Evolutionary conservation across 1,140 invertebrate species (phyloP).

Genomic region (Tetramorium alpestre): DNA sequence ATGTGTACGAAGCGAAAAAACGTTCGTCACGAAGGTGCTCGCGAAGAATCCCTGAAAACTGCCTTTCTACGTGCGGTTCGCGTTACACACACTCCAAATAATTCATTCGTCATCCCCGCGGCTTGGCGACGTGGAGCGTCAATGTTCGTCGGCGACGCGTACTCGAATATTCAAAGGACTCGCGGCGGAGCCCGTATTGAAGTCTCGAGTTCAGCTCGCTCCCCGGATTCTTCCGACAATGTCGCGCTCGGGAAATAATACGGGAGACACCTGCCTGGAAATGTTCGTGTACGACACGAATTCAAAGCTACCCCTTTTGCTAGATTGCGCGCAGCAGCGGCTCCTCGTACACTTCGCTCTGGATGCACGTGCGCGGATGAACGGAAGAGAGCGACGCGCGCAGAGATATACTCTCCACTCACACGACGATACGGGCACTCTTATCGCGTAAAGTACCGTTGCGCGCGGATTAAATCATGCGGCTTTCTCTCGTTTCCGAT

Average conservation of each 20-base stretch:
- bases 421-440: neutral
- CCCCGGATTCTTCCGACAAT: slow-evolving; percentile 64
- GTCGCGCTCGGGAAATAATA: slow-evolving; percentile 49
- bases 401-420: neutral
- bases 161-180: neutral
- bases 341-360: neutral
- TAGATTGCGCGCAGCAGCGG: neutral
- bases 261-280: slow-evolving; percentile 43
- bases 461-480: slow-evolving; percentile 30
- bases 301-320: slow-evolving; percentile 33
- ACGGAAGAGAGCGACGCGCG: neutral
- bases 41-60: neutral
- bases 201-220: slow-evolving; percentile 37
- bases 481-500: neutral
- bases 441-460: neutral
- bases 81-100: slow-evolving; percentile 25
- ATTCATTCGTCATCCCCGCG: slow-evolving; percentile 31
- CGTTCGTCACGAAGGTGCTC: neutral
- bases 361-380: neutral
- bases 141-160: neutral
- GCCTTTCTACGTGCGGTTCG: neutral
- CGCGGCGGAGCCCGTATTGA: slow-evolving; percentile 9
- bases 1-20: neutral
- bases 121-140: neutral
- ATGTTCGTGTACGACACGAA: slow-evolving; percentile 40